Evolutionary conservation across 2,888 invertebrate genomes (phyloP).

Genomic region (Heteromyza rotundicornis): DNA sequence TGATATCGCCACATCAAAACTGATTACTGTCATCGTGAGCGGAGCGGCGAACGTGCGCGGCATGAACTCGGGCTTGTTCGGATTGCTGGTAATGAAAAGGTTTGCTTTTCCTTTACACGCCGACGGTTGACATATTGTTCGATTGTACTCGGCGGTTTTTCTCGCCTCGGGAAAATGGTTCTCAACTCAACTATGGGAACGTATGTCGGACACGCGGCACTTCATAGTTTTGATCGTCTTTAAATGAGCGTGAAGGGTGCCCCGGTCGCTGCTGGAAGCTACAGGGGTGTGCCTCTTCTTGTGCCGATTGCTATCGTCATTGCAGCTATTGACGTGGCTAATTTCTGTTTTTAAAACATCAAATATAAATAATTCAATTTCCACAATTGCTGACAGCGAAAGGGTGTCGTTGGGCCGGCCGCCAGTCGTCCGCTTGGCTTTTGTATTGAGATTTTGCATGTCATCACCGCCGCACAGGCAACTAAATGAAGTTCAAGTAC

Average conservation of each 20-base stretch:
- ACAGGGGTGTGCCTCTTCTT: conserved; percentile 7
- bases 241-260: conserved; percentile 28
- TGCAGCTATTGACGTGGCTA: conserved; percentile 56
- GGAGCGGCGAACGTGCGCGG: conserved; percentile 34
- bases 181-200: conserved; percentile 34
- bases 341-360: conserved; percentile 54
- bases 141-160: conserved; percentile 55
- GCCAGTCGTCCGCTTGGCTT: too few relatives aligned
- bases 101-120: conserved; percentile 48
- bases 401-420: conserved; percentile 18
- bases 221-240: conserved; percentile 37
- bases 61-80: conserved; percentile 42
- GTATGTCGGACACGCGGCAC: conserved; percentile 43
- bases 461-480: conserved; percentile 2
- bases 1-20: conserved; percentile 47
- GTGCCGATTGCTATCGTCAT: conserved; percentile 22
- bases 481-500: not conserved
- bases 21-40: conserved; percentile 61
- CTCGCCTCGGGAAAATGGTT: conserved; percentile 57
- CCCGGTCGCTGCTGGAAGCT: not conserved
- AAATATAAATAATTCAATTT: conserved; percentile 62
- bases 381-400: conserved; percentile 44
- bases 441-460: conserved; percentile 11
- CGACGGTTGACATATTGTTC: conserved; percentile 45
- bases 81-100: conserved; percentile 54